Percentiles rank a stretch among this genome's conserved stretches.
Evolutionary conservation across 1,140 invertebrate species (phyloP).

Genomic region (Neodiprion virginianus): DNA sequence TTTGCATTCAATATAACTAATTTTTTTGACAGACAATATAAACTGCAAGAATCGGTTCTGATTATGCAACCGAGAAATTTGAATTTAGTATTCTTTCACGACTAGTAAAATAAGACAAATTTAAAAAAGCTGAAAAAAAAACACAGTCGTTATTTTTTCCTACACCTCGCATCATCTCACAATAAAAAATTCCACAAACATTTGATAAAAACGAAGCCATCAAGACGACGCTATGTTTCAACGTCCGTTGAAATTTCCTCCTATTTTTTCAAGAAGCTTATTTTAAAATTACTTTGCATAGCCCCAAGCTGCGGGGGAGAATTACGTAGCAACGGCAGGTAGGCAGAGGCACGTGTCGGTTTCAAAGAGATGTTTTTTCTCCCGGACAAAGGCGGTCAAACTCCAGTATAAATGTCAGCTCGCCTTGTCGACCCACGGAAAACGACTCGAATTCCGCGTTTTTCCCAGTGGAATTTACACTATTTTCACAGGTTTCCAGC

Average conservation of each 20-base stretch:
- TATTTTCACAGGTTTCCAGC: no score
- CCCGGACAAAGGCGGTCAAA: not conserved
- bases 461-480: no score
- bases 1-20: no score
- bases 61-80: no score
- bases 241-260: not conserved
- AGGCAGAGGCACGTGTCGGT: not conserved
- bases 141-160: not conserved
- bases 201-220: no score
- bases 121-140: no score
- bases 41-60: no score
- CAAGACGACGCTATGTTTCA: not conserved
- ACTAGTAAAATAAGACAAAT: no score
- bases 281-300: constrained; percentile 8
- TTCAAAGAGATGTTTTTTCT: not conserved
- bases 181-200: not conserved
- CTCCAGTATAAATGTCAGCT: not conserved
- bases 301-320: not conserved
- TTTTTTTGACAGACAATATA: no score
- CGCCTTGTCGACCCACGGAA: no score
- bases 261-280: constrained; percentile 14
- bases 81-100: no score
- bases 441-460: no score
- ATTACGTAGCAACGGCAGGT: not conserved
- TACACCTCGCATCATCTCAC: not conserved